Evolutionary conservation across 2,797 vertebrate genomes (phyloP).

Genomic region (Micropoecilia bifurca): DNA sequence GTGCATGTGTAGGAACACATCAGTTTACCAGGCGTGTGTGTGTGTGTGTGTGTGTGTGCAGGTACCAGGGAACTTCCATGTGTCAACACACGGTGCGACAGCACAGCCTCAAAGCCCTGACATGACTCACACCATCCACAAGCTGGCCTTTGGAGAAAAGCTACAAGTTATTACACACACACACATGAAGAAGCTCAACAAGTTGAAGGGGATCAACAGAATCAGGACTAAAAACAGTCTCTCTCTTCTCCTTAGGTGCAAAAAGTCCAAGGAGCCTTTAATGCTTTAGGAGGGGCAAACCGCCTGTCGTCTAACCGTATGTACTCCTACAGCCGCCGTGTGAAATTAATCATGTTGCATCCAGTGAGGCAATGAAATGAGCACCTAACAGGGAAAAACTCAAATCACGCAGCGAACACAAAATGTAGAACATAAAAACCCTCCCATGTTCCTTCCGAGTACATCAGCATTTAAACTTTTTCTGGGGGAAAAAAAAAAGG

Average conservation of each 20-base stretch:
- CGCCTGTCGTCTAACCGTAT: constrained; percentile 92
- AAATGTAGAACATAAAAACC: not conserved
- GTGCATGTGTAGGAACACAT: not conserved
- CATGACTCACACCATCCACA: constrained; percentile 97
- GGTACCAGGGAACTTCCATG: constrained; percentile 98
- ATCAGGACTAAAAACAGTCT: not conserved
- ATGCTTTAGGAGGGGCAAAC: constrained; percentile 93
- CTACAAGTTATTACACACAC: constrained; percentile 84
- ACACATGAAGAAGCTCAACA: not conserved
- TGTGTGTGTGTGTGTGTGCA: constrained; percentile 57
- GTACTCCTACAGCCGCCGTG: constrained; percentile 63
- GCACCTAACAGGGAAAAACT: constrained; percentile 44
- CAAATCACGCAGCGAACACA: constrained; percentile 15
- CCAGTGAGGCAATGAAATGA: constrained; percentile 34
- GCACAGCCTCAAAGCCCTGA: constrained; percentile 97
- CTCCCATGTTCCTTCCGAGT: not conserved
- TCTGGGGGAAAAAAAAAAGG: not conserved
- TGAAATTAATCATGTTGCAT: constrained; percentile 16
- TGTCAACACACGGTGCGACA: constrained; percentile 97
- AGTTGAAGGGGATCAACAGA: not conserved
- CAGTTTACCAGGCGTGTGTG: not conserved
- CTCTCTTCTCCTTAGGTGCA: constrained; percentile 81
- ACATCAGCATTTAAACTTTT: not conserved
- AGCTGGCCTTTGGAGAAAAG: constrained; percentile 94
- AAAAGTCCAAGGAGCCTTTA: constrained; percentile 95